Percentiles rank a stretch among this genome's conserved stretches.
These are phyloP conservation scores for Drosophila tropicalis DNA, from an alignment of 1,140 invertebrate species.

Conservation along the genomic window DNA sequence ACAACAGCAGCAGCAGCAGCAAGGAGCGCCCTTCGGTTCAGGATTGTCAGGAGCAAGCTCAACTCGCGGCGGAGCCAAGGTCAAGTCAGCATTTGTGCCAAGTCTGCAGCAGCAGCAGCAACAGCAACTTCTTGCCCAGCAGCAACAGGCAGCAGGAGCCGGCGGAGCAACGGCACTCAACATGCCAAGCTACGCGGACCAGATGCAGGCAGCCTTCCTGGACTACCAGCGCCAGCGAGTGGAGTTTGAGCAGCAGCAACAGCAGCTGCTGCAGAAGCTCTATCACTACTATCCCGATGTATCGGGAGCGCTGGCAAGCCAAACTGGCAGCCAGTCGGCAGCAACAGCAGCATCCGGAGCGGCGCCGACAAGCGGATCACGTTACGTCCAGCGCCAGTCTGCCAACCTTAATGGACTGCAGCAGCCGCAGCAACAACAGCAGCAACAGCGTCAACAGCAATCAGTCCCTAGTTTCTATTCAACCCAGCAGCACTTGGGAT, in stretches of 20 bases:
- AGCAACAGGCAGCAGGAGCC: neutral
- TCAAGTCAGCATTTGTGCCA: constrained; percentile 13
- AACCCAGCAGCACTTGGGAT: constrained; percentile 62
- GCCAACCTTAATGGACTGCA: constrained; percentile 54
- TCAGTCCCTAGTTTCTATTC: constrained; percentile 49
- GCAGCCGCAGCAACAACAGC: constrained; percentile 20
- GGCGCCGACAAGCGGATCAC: constrained; percentile 11
- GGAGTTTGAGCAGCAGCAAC: constrained; percentile 69
- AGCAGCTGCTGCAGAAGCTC: constrained; percentile 64
- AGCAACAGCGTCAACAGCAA: constrained; percentile 17
- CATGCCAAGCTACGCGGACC: constrained; percentile 63
- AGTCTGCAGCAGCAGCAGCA: constrained; percentile 33
- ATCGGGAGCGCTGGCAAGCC: constrained; percentile 24
- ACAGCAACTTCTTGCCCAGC: constrained; percentile 18
- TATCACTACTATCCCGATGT: constrained; percentile 60
- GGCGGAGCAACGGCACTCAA: neutral
- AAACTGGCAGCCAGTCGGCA: constrained; percentile 3
- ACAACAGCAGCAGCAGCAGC: constrained; percentile 25
- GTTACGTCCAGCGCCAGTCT: constrained; percentile 26
- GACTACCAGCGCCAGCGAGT: constrained; percentile 66
- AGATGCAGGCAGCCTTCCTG: constrained; percentile 67
- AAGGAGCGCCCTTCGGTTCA: neutral
- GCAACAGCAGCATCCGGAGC: constrained; percentile 14
- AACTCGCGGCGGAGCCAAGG: constrained; percentile 10
- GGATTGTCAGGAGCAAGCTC: neutral